Conservation (phyloP, 2,113 vertebrate species). For the Hyla sarda region DNA sequence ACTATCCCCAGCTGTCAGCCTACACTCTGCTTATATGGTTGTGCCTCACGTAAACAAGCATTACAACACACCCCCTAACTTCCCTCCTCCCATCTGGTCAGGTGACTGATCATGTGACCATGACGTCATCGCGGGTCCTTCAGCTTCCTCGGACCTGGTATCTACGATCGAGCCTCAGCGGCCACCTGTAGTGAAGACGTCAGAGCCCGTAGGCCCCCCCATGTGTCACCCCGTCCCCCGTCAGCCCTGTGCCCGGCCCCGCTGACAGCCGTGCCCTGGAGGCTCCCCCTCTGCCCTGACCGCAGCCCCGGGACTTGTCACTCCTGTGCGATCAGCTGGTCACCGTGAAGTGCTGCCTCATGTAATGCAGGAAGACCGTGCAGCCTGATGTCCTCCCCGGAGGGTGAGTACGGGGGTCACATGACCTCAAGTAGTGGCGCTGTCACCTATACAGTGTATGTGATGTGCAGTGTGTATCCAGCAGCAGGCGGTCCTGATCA, state of each 20-base stretch:
- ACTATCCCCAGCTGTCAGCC: too few relatives aligned
- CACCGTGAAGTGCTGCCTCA: background rate
- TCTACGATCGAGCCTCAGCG: background rate
- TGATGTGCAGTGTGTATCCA: too few relatives aligned
- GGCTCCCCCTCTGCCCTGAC: too few relatives aligned
- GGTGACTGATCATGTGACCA: background rate
- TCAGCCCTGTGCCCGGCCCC: background rate
- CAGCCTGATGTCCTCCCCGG: background rate
- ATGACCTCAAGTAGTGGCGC: too few relatives aligned
- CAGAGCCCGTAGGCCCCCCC: background rate
- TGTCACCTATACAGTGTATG: too few relatives aligned
- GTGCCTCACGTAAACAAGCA: background rate
- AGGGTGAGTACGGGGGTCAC: background rate
- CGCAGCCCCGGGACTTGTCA: too few relatives aligned
- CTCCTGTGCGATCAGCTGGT: background rate
- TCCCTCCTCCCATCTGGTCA: background rate
- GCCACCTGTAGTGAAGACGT: background rate
- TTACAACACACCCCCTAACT: background rate
- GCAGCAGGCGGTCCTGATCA: too few relatives aligned
- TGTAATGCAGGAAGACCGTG: background rate
- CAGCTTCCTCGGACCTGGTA: background rate
- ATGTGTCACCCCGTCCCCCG: background rate
- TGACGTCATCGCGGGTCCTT: slow-evolving; percentile 3
- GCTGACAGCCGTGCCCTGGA: background rate
- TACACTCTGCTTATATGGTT: background rate